A percentile compares a stretch with the other conserved stretches of the same genome.
Conservation (phyloP, 2,797 vertebrate genomes). For the Helicolenus hilgendorfi region DNA sequence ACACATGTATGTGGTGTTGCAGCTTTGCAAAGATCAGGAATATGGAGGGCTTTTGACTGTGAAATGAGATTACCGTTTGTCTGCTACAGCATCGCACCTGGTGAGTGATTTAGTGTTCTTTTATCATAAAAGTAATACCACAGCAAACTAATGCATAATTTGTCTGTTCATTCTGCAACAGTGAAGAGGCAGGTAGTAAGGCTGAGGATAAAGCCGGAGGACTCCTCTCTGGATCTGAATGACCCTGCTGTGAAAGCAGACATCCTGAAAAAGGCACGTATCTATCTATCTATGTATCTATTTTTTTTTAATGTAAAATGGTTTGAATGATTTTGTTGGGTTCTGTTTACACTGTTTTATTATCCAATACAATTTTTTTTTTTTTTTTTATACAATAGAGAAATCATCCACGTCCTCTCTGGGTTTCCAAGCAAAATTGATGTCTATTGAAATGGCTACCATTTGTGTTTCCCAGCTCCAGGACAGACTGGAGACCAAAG, state of each 20-base stretch:
- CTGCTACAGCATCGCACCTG: not conserved
- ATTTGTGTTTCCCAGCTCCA: too few relatives aligned
- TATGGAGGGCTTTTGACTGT: not conserved
- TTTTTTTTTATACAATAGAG: too few relatives aligned
- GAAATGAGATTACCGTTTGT: not conserved
- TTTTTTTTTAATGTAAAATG: too few relatives aligned
- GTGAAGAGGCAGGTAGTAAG: not conserved
- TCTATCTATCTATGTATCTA: not conserved
- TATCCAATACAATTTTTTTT: too few relatives aligned
- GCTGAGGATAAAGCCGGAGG: not conserved
- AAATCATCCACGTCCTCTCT: too few relatives aligned
- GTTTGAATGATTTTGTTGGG: too few relatives aligned
- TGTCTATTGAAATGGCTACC: too few relatives aligned
- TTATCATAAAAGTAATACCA: not conserved
- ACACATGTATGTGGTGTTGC: not conserved
- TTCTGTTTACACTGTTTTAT: too few relatives aligned
- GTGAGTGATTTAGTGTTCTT: not conserved
- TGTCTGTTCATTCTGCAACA: not conserved
- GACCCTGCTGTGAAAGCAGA: not conserved
- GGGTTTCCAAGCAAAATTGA: too few relatives aligned
- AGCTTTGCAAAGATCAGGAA: fast-evolving
- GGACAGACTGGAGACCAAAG: too few relatives aligned
- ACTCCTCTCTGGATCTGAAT: conserved; percentile 3
- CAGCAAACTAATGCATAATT: fast-evolving
- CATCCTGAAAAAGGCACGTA: not conserved